Percentiles rank a stretch among this genome's conserved stretches.
Evolutionary conservation across 2,113 vertebrate species (phyloP).

Genomic region (Struthidea cinerea): DNA sequence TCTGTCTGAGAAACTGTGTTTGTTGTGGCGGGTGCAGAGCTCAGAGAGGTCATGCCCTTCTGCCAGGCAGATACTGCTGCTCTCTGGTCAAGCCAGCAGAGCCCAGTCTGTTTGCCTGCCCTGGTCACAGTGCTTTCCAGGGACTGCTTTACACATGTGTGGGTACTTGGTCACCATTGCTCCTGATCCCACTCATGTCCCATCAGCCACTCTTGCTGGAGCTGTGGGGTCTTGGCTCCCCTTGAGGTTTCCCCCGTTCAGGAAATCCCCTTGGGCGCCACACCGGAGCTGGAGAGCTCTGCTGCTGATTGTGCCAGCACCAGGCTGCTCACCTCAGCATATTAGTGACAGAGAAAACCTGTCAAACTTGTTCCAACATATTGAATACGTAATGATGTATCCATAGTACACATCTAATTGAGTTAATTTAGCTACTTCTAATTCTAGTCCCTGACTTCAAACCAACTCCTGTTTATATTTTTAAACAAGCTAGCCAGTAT

Average conservation of each 20-base stretch:
- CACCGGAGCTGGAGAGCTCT: background rate
- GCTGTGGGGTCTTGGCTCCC: no score
- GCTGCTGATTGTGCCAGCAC: no score
- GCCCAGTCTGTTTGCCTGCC: background rate
- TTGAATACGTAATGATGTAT: background rate
- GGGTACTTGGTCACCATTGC: background rate
- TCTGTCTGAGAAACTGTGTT: no score
- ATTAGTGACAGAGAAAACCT: background rate
- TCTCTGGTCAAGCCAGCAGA: background rate
- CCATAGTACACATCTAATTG: background rate
- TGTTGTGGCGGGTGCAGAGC: fast-evolving
- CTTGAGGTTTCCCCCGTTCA: background rate
- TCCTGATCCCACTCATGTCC: background rate
- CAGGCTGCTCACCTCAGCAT: fast-evolving
- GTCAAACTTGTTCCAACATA: background rate
- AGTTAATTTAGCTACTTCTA: background rate
- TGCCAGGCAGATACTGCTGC: background rate
- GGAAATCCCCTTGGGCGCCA: background rate
- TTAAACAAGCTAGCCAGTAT: background rate
- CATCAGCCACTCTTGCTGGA: background rate
- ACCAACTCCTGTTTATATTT: background rate
- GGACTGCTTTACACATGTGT: background rate
- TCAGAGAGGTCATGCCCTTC: background rate
- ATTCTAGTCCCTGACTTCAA: background rate
- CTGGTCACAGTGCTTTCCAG: background rate